phyloP scores from a whole-genome alignment of 1,140 invertebrate species.

The Drosophila lacteicornis region DNA sequence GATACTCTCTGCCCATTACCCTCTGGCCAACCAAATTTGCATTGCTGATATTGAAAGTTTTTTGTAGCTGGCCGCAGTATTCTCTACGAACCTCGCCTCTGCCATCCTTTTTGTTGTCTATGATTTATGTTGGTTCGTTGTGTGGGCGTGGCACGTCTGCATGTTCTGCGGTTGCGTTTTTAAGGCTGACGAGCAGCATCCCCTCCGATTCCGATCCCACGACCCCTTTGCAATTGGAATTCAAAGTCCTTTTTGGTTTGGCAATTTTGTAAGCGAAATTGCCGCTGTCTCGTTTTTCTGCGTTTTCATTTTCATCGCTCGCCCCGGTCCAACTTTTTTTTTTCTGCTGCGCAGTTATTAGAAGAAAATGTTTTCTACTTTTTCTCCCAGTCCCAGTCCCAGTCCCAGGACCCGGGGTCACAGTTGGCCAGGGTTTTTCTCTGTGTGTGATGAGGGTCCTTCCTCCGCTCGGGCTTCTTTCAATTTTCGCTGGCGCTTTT shows the following conservation, averaged over 20 bases:
- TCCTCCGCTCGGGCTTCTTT: slow-evolving; percentile 42
- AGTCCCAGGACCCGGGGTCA: slow-evolving; percentile 50
- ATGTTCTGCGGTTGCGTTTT: slow-evolving; percentile 79
- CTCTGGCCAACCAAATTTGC: slow-evolving; percentile 64
- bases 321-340: slow-evolving; percentile 15
- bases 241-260: slow-evolving; percentile 82
- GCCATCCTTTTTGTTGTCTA: slow-evolving; percentile 64
- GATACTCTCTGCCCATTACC: slow-evolving; percentile 8
- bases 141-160: slow-evolving; percentile 77
- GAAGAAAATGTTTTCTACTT: slow-evolving; percentile 70
- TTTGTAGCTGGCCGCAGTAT: slow-evolving; percentile 63
- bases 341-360: slow-evolving; percentile 76
- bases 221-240: slow-evolving; percentile 73
- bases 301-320: slow-evolving; percentile 55
- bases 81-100: slow-evolving; percentile 8
- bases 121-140: slow-evolving; percentile 78
- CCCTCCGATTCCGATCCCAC: slow-evolving; percentile 8
- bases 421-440: slow-evolving; percentile 63
- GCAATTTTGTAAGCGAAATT: slow-evolving; percentile 82
- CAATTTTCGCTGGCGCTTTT: slow-evolving; percentile 47
- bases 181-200: slow-evolving; percentile 56
- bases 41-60: slow-evolving; percentile 80
- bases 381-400: slow-evolving; percentile 24
- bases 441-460: slow-evolving; percentile 73
- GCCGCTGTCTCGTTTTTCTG: slow-evolving; percentile 77